Evolutionary conservation across 64 coral and sea anemone genomes (phyloP).

Genomic region (Platygyra sinensis): DNA sequence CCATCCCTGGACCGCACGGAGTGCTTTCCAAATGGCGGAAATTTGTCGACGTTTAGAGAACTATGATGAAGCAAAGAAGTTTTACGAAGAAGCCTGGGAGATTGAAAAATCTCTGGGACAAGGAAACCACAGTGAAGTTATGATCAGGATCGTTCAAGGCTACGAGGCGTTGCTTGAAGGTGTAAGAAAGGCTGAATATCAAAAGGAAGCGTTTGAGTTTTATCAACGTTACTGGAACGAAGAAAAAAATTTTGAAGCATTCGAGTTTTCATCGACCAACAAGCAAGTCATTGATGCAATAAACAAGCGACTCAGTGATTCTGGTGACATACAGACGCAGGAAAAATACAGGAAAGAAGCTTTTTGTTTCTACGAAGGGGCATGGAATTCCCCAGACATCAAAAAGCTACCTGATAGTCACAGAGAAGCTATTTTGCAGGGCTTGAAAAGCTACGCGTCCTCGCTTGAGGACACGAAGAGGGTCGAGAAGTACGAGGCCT

Average conservation of each 20-base stretch:
- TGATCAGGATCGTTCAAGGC: too few species aligned
- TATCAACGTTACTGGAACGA: neutral
- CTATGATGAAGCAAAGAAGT: too few species aligned
- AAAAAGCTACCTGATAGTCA: neutral
- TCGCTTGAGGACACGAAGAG: neutral
- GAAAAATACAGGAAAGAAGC: neutral
- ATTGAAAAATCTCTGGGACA: too few species aligned
- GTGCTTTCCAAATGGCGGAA: too few species aligned
- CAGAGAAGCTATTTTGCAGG: neutral
- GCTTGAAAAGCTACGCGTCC: neutral
- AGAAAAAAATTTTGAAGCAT: neutral
- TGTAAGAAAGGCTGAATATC: neutral
- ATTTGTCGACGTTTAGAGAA: too few species aligned
- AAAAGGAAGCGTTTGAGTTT: conserved; percentile 6
- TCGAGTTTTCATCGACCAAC: neutral
- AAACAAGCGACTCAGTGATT: neutral
- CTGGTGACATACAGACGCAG: neutral
- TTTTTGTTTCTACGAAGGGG: conserved; percentile 27
- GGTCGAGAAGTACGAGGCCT: neutral
- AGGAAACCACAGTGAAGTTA: too few species aligned
- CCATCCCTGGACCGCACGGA: too few species aligned
- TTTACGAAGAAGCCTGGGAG: too few species aligned
- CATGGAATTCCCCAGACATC: conserved; percentile 27
- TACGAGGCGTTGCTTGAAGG: too few species aligned
- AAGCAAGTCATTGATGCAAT: neutral